phyloP scores from a whole-genome alignment of 2,797 vertebrate species.

The Anguilla obscura region DNA sequence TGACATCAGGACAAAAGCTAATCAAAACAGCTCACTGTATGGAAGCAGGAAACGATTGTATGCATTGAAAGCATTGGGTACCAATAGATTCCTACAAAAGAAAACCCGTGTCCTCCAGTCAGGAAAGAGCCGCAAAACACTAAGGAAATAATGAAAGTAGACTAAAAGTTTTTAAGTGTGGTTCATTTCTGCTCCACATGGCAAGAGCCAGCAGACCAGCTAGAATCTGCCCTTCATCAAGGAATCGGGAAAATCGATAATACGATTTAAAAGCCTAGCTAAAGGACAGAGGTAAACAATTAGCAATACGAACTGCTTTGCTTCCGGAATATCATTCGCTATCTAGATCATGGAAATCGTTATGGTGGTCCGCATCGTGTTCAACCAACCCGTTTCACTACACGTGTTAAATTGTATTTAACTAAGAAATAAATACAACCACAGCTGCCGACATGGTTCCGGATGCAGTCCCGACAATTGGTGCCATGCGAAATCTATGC shows the following conservation, averaged over 20 bases:
- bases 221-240: neutral
- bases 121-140: too few relatives aligned
- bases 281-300: neutral
- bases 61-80: too few relatives aligned
- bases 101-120: too few relatives aligned
- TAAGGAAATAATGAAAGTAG: too few relatives aligned
- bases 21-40: neutral
- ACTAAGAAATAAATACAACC: conserved; percentile 10
- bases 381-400: neutral
- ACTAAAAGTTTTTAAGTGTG: too few relatives aligned
- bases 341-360: too few relatives aligned
- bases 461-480: neutral
- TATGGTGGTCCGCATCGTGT: neutral
- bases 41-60: neutral
- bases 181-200: neutral
- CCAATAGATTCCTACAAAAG: too few relatives aligned
- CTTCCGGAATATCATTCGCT: too few relatives aligned
- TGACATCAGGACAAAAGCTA: neutral
- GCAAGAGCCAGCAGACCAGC: neutral
- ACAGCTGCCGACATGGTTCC: neutral
- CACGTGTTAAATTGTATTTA: neutral
- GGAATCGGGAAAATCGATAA: neutral
- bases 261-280: neutral
- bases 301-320: neutral
- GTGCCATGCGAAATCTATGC: neutral